phyloP scores from a whole-genome alignment of 2,113 vertebrate species.

The Tragelaphus strepsiceros region DNA sequence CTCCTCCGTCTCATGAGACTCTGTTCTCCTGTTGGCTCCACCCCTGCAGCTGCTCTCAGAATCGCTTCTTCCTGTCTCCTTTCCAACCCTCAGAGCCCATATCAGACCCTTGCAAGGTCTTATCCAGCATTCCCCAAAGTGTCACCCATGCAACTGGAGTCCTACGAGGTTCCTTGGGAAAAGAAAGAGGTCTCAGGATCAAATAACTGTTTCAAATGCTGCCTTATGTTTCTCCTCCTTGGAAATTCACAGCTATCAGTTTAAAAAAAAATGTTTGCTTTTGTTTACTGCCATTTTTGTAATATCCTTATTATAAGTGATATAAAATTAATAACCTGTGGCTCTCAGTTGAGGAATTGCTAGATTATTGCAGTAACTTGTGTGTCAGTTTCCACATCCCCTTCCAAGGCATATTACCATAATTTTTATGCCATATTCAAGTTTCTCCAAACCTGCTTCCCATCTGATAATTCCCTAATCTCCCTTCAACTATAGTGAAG shows the following conservation, averaged over 20 bases:
- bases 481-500: not conserved
- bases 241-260: not conserved
- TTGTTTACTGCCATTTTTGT: not conserved
- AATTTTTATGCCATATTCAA: not conserved
- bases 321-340: too few relatives aligned
- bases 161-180: not conserved
- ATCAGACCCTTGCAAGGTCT: not conserved
- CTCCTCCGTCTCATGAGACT: not conserved
- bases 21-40: fast-evolving
- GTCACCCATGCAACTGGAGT: not conserved
- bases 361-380: not conserved
- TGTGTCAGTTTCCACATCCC: fast-evolving
- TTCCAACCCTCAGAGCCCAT: not conserved
- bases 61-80: not conserved
- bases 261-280: not conserved
- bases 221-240: not conserved
- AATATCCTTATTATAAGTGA: not conserved
- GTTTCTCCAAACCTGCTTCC: not conserved
- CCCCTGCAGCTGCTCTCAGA: not conserved
- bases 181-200: not conserved
- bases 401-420: not conserved
- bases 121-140: fast-evolving
- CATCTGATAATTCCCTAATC: not conserved
- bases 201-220: not conserved
- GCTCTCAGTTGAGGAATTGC: not conserved